Percentiles rank a stretch among this genome's conserved stretches.
These are phyloP conservation scores for Cancer borealis DNA, from an alignment of 2,888 invertebrate genomes.

Conservation along the genomic window DNA sequence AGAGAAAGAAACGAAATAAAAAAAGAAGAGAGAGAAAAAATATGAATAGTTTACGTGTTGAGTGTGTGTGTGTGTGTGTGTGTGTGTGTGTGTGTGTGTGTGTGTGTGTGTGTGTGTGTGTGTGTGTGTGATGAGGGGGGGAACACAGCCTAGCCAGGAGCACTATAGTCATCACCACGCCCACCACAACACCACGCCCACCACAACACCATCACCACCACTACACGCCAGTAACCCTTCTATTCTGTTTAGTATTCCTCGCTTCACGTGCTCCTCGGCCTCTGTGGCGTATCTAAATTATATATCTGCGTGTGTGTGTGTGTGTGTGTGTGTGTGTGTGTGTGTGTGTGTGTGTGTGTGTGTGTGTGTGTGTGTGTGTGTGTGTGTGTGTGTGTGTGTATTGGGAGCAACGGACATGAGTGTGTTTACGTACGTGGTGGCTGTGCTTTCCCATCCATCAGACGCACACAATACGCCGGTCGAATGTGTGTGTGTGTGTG, in stretches of 20 bases:
- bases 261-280: not conserved
- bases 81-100: no score
- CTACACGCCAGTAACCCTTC: not conserved
- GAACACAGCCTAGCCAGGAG: no score
- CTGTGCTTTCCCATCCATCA: conserved; percentile 17
- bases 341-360: conserved; percentile 39
- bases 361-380: conserved; percentile 35
- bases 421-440: conserved; percentile 37
- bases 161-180: no score
- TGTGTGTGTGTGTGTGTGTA: conserved; percentile 25
- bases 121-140: no score
- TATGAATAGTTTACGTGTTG: no score
- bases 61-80: no score
- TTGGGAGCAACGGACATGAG: not conserved
- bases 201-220: no score
- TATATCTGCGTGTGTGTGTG: conserved; percentile 18
- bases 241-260: not conserved
- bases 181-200: no score
- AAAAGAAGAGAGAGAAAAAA: no score
- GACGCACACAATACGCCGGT: not conserved
- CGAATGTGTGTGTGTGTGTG: conserved; percentile 40
- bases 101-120: no score
- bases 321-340: conserved; percentile 37
- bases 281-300: not conserved
- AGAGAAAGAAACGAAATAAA: no score